Base-by-base conservation (phyloP, 2,888 invertebrate genomes). In the Zelleria hepariella region DNA sequence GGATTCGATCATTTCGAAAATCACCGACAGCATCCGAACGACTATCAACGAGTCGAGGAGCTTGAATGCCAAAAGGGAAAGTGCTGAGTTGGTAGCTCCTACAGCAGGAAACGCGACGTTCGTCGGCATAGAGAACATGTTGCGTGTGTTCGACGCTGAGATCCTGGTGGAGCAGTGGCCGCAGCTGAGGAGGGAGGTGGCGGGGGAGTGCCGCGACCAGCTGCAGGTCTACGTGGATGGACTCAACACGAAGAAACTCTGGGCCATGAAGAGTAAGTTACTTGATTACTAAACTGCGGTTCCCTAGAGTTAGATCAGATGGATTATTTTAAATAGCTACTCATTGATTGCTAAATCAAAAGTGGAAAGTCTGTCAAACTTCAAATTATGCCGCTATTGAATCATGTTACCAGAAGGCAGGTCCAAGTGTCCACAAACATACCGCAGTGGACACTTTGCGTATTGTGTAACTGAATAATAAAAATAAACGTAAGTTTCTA, bases 261-360 rank as follows among this genome's bases (percentile, higher is more conserved):
- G 94, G 94, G 94, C 94, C 5, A 86, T 93, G 54, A 93, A 93
- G 79, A 92, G 94, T 94, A 78, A 93, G 93, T 92, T 62, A 15
- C n/a, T n/a, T n/a, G n/a, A n/a, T n/a, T n/a, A n/a, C n/a, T n/a
- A n/a, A n/a, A n/a, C n/a, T n/a, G n/a, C n/a, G n/a, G n/a, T n/a
- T n/a, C n/a, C n/a, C n/a, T n/a, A n/a, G n/a, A n/a, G 15, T 15
- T 15, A 42, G 2, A 42, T 15, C 32, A 32, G 8, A 42, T 42
- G 7, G 32, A 7, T 7, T 32, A 32, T 10, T 32, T 32, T 10
- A 3, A 42, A 15, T 42, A 15, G 7, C 26, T 4, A 4, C 26
- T 4, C 7, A 15, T 42, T 10, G 15, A 42, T 10, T 42, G 15
- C 10, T 10, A 42, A 10, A 42, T 42, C 2, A 42, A 2, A 2